phyloP scores from a whole-genome alignment of 2,888 invertebrate genomes.

The Drymonia ruficornis region DNA sequence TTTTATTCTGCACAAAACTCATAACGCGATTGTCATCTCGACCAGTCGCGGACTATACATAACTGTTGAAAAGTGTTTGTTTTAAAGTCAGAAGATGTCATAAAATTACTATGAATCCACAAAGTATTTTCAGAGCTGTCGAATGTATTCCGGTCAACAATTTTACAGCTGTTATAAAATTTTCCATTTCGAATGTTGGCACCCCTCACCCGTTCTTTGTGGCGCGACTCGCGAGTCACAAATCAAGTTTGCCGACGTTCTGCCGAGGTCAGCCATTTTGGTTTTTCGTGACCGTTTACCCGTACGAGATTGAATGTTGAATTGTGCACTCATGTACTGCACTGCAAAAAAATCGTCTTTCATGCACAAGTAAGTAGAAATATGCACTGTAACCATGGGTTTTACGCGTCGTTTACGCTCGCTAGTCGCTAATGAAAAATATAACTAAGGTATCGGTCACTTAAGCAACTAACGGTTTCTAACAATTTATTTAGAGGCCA shows the following conservation, averaged over 20 bases:
- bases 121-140: neutral
- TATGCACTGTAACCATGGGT: no score
- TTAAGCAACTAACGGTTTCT: no score
- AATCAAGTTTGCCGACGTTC: constrained; percentile 63
- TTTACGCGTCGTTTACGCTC: no score
- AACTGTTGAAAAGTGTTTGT: no score
- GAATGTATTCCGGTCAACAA: neutral
- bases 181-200: constrained; percentile 60
- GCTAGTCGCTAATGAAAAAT: neutral
- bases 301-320: constrained; percentile 50
- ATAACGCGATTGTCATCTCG: no score
- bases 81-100: no score
- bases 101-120: no score
- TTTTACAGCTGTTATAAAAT: constrained; percentile 42
- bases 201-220: constrained; percentile 44
- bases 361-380: neutral
- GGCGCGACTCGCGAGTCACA: constrained; percentile 18
- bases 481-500: no score
- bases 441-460: no score
- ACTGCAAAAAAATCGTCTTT: constrained; percentile 24
- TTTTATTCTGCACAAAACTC: no score
- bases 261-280: constrained; percentile 57
- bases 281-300: constrained; percentile 56
- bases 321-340: constrained; percentile 36
- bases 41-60: no score